Conservation (phyloP, 2,888 invertebrate genomes). For the Strigamia crassipes region DNA sequence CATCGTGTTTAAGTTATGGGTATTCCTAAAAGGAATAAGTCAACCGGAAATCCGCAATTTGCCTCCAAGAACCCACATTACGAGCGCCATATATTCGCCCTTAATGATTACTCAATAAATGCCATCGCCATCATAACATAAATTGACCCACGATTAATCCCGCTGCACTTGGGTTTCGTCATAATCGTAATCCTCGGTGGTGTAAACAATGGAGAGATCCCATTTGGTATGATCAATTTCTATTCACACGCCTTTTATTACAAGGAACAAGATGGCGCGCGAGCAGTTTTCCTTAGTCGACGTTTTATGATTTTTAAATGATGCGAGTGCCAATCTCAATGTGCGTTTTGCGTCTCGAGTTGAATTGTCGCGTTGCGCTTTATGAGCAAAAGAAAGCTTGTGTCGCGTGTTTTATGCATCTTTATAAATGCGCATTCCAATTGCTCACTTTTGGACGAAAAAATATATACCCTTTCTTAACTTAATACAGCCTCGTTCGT, state of each 20-base stretch:
- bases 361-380: conserved; percentile 42
- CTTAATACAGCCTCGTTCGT: conserved; percentile 22
- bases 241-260: conserved; percentile 12
- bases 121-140: conserved; percentile 17
- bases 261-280: not conserved
- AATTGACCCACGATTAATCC: conserved; percentile 1
- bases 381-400: conserved; percentile 23
- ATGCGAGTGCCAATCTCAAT: conserved; percentile 33
- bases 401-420: conserved; percentile 33
- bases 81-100: conserved; percentile 1
- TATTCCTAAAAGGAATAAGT: conserved; percentile 19
- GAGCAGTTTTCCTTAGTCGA: conserved; percentile 26
- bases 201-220: not conserved
- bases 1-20: conserved; percentile 10
- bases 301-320: conserved; percentile 36
- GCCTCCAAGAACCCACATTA: not conserved
- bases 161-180: not conserved
- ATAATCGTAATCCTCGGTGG: not conserved
- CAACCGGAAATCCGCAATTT: conserved; percentile 22
- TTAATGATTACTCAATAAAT: conserved; percentile 28
- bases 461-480: not conserved
- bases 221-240: conserved; percentile 15
- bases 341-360: conserved; percentile 32
- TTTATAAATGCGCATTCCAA: conserved; percentile 33
- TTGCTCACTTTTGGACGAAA: conserved; percentile 15